Evolutionary conservation across 2,797 vertebrate species (phyloP), one percentile per base, ranked within the genome.

Genomic region (Artibeus jamaicensis): DNA sequence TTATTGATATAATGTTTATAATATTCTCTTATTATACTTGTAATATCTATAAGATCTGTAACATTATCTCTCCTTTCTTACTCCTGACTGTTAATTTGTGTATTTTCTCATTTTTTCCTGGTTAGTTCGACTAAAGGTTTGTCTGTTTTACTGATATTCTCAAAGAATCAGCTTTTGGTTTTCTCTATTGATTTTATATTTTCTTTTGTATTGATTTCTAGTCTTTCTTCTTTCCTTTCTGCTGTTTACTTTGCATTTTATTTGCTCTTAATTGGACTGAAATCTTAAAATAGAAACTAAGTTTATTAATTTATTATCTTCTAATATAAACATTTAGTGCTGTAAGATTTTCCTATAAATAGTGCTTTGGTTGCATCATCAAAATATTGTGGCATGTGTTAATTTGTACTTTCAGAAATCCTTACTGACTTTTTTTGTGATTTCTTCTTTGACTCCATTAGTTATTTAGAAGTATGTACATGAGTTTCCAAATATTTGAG

Each of bases 191-290:
- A 50, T 95, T 79, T 89, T 71, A 46, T 90, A 6, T 86, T 74
- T 11, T 94, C 26, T 62, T 5, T 55, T 87, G 86, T 29, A 87
- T 12, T 95, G 24, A 37, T 89, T 95, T 93, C 14, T 89, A 22
- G 71, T 93, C 46, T 87, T 91, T 67, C 71, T 71, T 93, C 78
- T 59, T 77, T 94, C 39, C 3, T 77, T 83, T 92, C 39, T 89
- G 16, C 21, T 83, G 1, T 73, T 71, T 78, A 48, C 65, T 68
- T 95, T 93, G 50, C 26, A 55, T 88, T 91, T 93, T 88, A 93
- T 94, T 93, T 91, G 53, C 6, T 65, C 14, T 87, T 78, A 9
- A 87, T 76, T 93, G 84, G 87, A 53, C 57, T 96, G 62, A 71
- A 93, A 76, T 79, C 7, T 83, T 89, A 73, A 81, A 48, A 53